Evolutionary conservation across 2,888 invertebrate genomes (phyloP).

Genomic region (Cataglyphis rosenhaueri): DNA sequence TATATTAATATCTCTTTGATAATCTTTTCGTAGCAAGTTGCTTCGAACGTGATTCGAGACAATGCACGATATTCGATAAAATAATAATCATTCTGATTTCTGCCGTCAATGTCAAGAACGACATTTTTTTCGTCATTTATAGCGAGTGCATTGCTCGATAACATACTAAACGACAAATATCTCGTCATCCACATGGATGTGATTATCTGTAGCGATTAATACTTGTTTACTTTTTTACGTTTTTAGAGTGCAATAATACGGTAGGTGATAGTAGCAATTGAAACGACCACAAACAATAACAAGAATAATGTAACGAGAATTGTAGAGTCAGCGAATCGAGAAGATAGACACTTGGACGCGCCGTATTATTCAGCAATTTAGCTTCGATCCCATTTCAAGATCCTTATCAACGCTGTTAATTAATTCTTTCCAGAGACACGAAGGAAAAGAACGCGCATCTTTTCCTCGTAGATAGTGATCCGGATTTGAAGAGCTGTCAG

Average conservation of each 20-base stretch:
- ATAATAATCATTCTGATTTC: slow-evolving; percentile 11
- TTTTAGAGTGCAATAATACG: neutral
- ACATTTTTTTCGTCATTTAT: slow-evolving; percentile 10
- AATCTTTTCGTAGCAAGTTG: neutral
- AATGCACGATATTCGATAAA: neutral
- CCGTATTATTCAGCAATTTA: slow-evolving; percentile 57
- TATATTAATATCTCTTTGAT: neutral
- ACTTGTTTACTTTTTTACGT: slow-evolving; percentile 16
- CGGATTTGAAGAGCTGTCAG: slow-evolving; percentile 70
- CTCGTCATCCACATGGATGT: neutral
- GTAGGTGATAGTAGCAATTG: neutral
- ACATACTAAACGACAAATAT: neutral
- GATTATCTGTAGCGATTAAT: slow-evolving; percentile 27
- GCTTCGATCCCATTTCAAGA: slow-evolving; percentile 65
- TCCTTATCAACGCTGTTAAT: slow-evolving; percentile 72
- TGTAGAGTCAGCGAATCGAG: slow-evolving; percentile 17
- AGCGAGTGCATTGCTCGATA: slow-evolving; percentile 33
- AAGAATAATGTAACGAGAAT: neutral
- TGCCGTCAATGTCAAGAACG: slow-evolving; percentile 25
- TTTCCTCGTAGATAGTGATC: slow-evolving; percentile 73
- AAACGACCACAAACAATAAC: neutral
- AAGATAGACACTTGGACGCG: slow-evolving; percentile 16
- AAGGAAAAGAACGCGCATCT: slow-evolving; percentile 69
- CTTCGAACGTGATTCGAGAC: neutral
- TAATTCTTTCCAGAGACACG: slow-evolving; percentile 73